Evolutionary conservation across 2,797 vertebrate genomes (phyloP), one percentile per base, ranked within the genome.

Genomic region (Macrochelys suwanniensis): DNA sequence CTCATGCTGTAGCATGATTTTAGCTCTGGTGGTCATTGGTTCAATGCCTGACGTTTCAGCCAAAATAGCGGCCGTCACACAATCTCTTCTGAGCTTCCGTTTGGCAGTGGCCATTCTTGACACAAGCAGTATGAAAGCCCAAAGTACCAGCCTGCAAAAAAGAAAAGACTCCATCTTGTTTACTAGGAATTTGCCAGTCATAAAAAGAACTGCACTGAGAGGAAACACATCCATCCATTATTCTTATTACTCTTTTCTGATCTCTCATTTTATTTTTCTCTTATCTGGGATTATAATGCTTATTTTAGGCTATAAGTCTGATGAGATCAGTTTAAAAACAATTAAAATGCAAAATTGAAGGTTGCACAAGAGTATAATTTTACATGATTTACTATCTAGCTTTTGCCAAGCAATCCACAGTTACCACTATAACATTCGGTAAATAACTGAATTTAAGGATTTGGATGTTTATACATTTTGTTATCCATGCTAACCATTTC

Each of bases 291-390:
- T 9, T 79, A 26, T 89, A 82, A 82, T 94, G 88, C 65, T 28
- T 94, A 96, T 96, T 96, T 96, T 92, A 92, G 61, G 53, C 71
- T 88, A 33, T 94, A 96, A 90, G 49, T 82, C 42, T 95, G 87
- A 57, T 80, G 89, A 80, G 54, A 85, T 96, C 92, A 90, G 84
- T 93, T 97, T 95, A 91, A 96, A 97, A 89, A 96, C 96, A 96
- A 96, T 96, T 97, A 97, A 98, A 97, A 97, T 96, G 95, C 92
- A 97, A 96, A 96, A 96, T 93, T 91, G 96, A 93, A 95, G 71
- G 57, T 94, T 96, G 23, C 89, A 84, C 65, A 82, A 80, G 95
- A 92, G 85, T 89, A 78, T 94, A 95, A 94, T 97, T 97, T 97
- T 89, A 13, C 42, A 84, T 95, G 76, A 97, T 97, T 97, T 98